Evolutionary conservation across 1,140 invertebrate species (phyloP), one percentile per base, ranked within the genome.

Genomic region (Philotrypesis tridentata): DNA sequence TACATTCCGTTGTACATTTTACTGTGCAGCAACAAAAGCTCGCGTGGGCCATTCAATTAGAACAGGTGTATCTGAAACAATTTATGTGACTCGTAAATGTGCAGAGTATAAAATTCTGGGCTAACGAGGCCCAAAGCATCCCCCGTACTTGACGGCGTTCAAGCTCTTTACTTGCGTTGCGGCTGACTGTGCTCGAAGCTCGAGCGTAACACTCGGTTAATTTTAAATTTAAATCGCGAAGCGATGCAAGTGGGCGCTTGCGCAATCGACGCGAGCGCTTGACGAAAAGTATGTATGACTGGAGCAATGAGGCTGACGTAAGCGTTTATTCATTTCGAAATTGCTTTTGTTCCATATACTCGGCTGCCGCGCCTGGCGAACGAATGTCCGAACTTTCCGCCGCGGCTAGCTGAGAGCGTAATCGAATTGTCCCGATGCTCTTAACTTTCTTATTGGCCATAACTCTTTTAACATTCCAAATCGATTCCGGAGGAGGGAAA

Each of bases 251-350:
- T 27, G 23, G 9, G 9, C 3, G 9, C 21, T 70, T 33, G 29
- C 17, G 67, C 37, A 70, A 70, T 70, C 17, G 31, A 70, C 21
- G 67, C 31, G n/a, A n/a, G n/a, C n/a, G n/a, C 31, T 33, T 17
- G 31, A 37, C 21, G 31, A 70, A 31, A 70, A 31, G 29, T 70
- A 17, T 17, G 33, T 25, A 23, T 31, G n/a, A 48, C 37, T 27
- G 70, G 70, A 72, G 23, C 48, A 72, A 72, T 72, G 37, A 27
- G 0, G 4, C 25, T 43, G 33, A 72, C 70, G 70, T 72, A 72
- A 72, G 14, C n/a, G 23, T 72, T 48, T 72, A 48, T 72, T 27
- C 70, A 70, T 70, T 9, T 40, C 11, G 33, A 72, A 72, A 72
- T 43, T 48, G 70, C 37, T 72, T 25, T 17, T 72, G 48, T 55